These are phyloP conservation scores for Trypoxylon attenuatum DNA, from an alignment of 2,888 invertebrate species.

Conservation along the genomic window DNA sequence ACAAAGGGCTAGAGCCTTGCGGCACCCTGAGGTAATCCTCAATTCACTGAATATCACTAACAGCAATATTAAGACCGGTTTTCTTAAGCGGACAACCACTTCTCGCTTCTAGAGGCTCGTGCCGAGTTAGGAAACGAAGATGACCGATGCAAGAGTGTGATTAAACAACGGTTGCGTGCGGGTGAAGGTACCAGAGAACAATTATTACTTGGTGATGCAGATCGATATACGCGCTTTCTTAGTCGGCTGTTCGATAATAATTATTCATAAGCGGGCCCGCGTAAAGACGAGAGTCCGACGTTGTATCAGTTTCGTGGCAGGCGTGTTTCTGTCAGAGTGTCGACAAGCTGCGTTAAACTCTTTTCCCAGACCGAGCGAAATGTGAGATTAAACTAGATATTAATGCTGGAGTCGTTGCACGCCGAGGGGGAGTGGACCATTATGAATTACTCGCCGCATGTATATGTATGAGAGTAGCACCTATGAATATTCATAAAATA, in stretches of 20 bases:
- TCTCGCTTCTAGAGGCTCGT: too few relatives aligned
- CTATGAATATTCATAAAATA: slow-evolving; percentile 59
- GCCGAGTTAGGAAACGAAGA: too few relatives aligned
- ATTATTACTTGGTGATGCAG: too few relatives aligned
- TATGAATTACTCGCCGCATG: slow-evolving; percentile 56
- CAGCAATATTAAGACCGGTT: too few relatives aligned
- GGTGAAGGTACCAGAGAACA: too few relatives aligned
- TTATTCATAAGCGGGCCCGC: slow-evolving; percentile 49
- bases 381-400: slow-evolving; percentile 57
- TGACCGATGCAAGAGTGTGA: too few relatives aligned
- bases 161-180: too few relatives aligned
- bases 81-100: too few relatives aligned
- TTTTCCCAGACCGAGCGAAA: slow-evolving; percentile 19
- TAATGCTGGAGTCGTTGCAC: slow-evolving; percentile 53
- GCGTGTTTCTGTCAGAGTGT: slow-evolving; percentile 56
- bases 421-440: slow-evolving; percentile 54
- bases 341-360: slow-evolving; percentile 50
- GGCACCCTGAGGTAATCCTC: slow-evolving; percentile 43
- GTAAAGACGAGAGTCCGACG: too few relatives aligned
- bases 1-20: slow-evolving; percentile 7
- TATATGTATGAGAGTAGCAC: slow-evolving; percentile 56
- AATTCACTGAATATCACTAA: too few relatives aligned
- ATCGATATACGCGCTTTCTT: too few relatives aligned
- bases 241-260: too few relatives aligned
- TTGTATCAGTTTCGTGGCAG: slow-evolving; percentile 51